Percentiles rank a stretch among this genome's conserved stretches.
phyloP scores from a whole-genome alignment of 2,888 invertebrate genomes.

The Leptinotarsa rubiginosa region DNA sequence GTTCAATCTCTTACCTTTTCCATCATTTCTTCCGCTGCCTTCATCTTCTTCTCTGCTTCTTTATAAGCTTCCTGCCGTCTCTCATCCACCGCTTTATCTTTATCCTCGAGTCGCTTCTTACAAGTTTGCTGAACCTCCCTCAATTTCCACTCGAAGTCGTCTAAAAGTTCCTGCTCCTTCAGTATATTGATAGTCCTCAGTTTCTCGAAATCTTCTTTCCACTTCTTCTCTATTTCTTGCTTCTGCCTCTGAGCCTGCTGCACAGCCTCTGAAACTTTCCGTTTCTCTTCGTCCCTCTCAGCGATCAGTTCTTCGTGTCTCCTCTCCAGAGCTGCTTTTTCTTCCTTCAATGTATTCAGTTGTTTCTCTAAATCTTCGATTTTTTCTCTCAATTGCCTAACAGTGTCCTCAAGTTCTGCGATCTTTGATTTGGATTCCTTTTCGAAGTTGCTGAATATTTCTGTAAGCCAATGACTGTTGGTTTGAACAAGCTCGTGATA shows the following conservation, averaged over 20 bases:
- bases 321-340: conserved; percentile 66
- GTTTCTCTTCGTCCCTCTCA: conserved; percentile 68
- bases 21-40: conserved; percentile 63
- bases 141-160: conserved; percentile 88
- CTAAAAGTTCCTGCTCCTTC: conserved; percentile 79
- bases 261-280: conserved; percentile 71
- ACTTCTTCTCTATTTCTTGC: conserved; percentile 70
- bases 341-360: conserved; percentile 66
- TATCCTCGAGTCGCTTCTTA: conserved; percentile 73
- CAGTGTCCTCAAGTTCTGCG: conserved; percentile 66
- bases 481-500: too few species aligned
- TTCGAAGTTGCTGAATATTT: conserved; percentile 58
- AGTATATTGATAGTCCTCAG: conserved; percentile 76
- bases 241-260: conserved; percentile 74
- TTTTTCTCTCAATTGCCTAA: conserved; percentile 67
- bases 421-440: conserved; percentile 62
- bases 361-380: conserved; percentile 68
- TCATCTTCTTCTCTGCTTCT: conserved; percentile 62
- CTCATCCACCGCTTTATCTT: conserved; percentile 71
- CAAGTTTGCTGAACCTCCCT: conserved; percentile 80
- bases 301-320: conserved; percentile 61
- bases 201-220: conserved; percentile 77
- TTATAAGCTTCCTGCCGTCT: conserved; percentile 66
- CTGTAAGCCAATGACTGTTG: conserved; percentile 46
- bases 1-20: conserved; percentile 55